These are phyloP conservation scores for Theristicus caerulescens DNA, from an alignment of 2,113 vertebrate genomes.

Conservation along the genomic window DNA sequence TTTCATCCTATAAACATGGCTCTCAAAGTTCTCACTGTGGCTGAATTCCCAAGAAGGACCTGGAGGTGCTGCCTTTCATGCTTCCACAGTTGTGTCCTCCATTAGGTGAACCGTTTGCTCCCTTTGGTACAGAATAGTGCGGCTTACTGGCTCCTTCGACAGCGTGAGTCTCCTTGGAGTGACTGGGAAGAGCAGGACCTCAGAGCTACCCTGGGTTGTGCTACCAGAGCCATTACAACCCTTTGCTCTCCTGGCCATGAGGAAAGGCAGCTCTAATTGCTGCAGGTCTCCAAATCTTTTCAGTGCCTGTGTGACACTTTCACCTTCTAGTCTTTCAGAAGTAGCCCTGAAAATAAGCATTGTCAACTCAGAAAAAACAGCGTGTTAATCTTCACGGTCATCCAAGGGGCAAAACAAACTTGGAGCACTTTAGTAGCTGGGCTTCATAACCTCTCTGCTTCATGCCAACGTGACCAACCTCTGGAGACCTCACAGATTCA, in stretches of 20 bases:
- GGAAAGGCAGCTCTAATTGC: background rate
- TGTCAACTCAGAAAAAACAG: background rate
- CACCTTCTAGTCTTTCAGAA: background rate
- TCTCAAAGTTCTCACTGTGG: background rate
- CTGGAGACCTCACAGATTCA: background rate
- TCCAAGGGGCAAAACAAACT: background rate
- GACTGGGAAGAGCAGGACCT: background rate
- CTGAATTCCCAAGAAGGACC: background rate
- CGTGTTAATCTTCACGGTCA: background rate
- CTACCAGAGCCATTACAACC: background rate
- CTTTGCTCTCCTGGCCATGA: background rate
- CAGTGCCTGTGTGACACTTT: background rate
- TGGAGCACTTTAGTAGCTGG: background rate
- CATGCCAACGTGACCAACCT: background rate
- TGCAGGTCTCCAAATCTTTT: background rate
- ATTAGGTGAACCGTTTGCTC: background rate
- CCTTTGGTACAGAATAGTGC: background rate
- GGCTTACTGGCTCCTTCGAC: background rate
- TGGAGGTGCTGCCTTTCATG: background rate
- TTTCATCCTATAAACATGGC: background rate
- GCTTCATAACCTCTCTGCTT: background rate
- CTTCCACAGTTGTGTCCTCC: background rate
- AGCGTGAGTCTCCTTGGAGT: background rate
- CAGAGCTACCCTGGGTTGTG: background rate
- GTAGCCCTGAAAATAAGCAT: slow-evolving; percentile 4